These are phyloP conservation scores for Sarcoramphus papa DNA, from an alignment of 2,797 vertebrate genomes.

Conservation along the genomic window DNA sequence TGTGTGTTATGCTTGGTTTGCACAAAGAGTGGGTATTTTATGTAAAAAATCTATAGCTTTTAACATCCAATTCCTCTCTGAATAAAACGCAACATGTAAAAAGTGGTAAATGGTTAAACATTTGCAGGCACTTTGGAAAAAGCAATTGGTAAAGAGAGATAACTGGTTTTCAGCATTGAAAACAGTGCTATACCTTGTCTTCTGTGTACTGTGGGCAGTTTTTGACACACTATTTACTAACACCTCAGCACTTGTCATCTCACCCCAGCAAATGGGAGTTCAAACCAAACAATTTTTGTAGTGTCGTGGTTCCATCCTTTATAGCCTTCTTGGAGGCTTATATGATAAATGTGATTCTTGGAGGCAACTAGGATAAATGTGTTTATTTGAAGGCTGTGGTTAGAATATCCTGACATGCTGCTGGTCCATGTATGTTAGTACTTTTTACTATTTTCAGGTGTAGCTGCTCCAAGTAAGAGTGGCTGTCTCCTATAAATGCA, in stretches of 20 bases:
- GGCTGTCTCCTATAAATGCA: not conserved
- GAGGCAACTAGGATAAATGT: not conserved
- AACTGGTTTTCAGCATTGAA: conserved; percentile 1
- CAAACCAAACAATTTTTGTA: conserved; percentile 48
- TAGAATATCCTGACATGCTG: not conserved
- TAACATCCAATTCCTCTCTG: conserved; percentile 29
- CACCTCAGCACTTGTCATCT: not conserved
- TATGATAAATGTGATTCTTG: not conserved
- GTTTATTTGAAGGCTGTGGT: not conserved
- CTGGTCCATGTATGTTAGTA: not conserved
- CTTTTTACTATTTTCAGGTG: not conserved
- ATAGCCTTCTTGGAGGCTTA: not conserved
- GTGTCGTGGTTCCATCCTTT: not conserved
- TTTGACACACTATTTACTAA: not conserved
- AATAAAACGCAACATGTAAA: not conserved
- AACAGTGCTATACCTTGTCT: not conserved
- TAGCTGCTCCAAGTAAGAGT: not conserved
- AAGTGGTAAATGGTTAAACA: conserved; percentile 7
- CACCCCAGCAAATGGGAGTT: conserved; percentile 55
- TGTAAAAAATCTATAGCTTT: not conserved
- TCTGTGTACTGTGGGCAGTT: not conserved
- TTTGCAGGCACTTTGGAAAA: not conserved
- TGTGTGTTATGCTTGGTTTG: conserved; percentile 24
- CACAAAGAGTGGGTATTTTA: conserved; percentile 13
- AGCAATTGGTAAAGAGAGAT: not conserved